Conservation (phyloP, 2,888 invertebrate genomes). For the Hofmannophila pseudospretella region DNA sequence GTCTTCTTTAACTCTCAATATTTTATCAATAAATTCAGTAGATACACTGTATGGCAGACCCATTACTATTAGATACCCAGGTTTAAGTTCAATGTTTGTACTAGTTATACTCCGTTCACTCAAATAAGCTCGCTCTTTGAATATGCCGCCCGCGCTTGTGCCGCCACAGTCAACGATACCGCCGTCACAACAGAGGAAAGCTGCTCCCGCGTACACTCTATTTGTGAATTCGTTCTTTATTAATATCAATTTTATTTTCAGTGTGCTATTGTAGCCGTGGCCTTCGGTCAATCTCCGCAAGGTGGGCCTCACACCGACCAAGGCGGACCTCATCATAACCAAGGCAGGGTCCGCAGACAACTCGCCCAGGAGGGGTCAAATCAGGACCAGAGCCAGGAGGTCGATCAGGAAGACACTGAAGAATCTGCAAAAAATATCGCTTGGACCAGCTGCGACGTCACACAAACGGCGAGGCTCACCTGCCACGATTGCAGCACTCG, state of each 20-base stretch:
- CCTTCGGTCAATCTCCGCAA: constrained; percentile 19
- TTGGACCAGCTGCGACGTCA: constrained; percentile 36
- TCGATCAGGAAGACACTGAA: background rate
- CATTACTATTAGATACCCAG: too few species aligned
- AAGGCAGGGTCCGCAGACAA: constrained; percentile 23
- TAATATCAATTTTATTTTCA: constrained; percentile 13
- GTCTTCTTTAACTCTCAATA: too few species aligned
- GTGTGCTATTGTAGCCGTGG: constrained; percentile 17
- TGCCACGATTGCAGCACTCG: constrained; percentile 46
- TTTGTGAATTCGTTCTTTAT: background rate
- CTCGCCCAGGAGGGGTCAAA: constrained; percentile 8
- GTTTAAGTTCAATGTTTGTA: too few species aligned
- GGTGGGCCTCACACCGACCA: constrained; percentile 13
- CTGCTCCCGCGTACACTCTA: too few species aligned
- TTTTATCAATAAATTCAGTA: too few species aligned
- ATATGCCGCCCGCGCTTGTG: background rate
- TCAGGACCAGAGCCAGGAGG: background rate
- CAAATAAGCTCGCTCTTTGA: too few species aligned
- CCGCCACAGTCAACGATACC: background rate
- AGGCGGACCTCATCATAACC: constrained; percentile 18
- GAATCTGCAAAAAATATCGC: constrained; percentile 6
- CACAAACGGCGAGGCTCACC: constrained; percentile 24
- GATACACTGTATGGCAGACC: too few species aligned
- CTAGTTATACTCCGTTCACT: background rate
- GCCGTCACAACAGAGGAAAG: background rate